These are phyloP conservation scores for Cheilosia vulpina DNA, from an alignment of 2,888 invertebrate genomes.

Conservation along the genomic window DNA sequence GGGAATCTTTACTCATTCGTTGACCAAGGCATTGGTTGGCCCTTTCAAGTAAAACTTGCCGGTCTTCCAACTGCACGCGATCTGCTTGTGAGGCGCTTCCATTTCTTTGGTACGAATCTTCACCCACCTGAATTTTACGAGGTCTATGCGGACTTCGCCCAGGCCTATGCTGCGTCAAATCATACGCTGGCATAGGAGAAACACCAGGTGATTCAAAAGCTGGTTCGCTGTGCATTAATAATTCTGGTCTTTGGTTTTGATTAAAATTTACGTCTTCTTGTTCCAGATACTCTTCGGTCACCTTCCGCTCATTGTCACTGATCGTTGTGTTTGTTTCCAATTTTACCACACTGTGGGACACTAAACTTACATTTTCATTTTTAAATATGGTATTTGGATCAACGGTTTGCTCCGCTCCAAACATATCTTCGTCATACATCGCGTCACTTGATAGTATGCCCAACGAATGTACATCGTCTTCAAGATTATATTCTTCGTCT, in stretches of 20 bases:
- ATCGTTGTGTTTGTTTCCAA: conserved; percentile 50
- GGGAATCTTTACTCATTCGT: neutral
- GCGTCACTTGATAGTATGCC: conserved; percentile 35
- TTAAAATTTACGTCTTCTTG: conserved; percentile 42
- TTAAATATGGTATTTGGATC: conserved; percentile 43
- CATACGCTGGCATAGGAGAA: conserved; percentile 3
- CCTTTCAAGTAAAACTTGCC: too few species aligned
- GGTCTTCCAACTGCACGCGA: too few species aligned
- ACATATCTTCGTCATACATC: conserved; percentile 51
- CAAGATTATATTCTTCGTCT: neutral
- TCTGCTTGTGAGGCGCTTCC: too few species aligned
- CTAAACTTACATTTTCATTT: conserved; percentile 23
- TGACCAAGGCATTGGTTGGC: too few species aligned
- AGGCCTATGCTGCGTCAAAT: conserved; percentile 3
- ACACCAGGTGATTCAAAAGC: conserved; percentile 14
- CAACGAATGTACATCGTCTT: neutral
- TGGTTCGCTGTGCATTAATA: conserved; percentile 35
- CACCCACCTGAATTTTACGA: neutral
- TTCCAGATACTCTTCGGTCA: conserved; percentile 56
- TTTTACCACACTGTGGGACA: conserved; percentile 34
- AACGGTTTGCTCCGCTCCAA: conserved; percentile 6
- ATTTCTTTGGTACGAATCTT: neutral
- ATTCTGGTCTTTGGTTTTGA: neutral
- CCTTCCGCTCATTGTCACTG: conserved; percentile 20
- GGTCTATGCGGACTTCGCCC: neutral